phyloP scores from a whole-genome alignment of 2,797 vertebrate genomes.

The Antrozous pallidus region DNA sequence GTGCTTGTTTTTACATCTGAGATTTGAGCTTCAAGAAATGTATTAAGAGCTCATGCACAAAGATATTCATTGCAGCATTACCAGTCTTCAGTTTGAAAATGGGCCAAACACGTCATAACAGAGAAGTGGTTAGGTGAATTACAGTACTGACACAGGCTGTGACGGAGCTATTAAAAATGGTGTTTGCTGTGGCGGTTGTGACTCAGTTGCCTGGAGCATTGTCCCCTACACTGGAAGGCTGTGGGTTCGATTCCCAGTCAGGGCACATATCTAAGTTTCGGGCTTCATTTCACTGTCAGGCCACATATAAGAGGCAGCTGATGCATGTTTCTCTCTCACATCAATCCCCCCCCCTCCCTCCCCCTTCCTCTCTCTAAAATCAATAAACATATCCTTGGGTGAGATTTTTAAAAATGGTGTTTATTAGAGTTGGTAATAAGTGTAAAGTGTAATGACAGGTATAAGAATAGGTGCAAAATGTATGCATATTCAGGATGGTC shows the following conservation, averaged over 20 bases:
- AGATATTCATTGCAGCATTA: background rate
- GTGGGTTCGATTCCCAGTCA: background rate
- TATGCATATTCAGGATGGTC: background rate
- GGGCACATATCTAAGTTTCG: background rate
- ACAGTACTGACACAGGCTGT: background rate
- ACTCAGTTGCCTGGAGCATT: background rate
- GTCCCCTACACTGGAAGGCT: background rate
- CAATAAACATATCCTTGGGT: background rate
- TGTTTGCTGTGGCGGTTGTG: background rate
- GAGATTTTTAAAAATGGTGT: background rate
- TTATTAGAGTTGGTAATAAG: background rate
- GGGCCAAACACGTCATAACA: background rate
- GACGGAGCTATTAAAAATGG: background rate
- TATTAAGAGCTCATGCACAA: background rate
- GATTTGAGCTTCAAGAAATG: background rate
- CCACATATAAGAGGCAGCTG: background rate
- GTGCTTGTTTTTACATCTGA: background rate
- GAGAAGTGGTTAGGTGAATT: background rate
- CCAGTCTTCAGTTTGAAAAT: background rate
- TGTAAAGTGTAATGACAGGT: background rate
- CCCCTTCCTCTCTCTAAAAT: background rate
- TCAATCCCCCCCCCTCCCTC: background rate
- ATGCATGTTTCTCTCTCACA: background rate
- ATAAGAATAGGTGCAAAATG: background rate
- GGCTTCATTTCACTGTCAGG: no score